These are phyloP conservation scores for Gobius niger DNA, from an alignment of 2,113 vertebrate species.

Conservation along the genomic window DNA sequence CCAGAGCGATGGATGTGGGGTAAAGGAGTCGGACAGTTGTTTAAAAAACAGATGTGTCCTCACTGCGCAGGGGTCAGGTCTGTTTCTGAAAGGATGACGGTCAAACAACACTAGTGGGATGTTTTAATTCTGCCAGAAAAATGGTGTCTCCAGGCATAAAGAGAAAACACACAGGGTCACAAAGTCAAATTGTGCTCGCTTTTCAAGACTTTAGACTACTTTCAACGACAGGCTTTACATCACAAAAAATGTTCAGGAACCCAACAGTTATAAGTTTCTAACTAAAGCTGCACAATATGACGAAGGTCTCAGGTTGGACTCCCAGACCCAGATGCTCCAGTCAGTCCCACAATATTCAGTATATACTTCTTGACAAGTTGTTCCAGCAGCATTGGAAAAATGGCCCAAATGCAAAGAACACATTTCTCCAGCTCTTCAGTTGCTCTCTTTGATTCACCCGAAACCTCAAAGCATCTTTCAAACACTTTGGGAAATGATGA, in stretches of 20 bases:
- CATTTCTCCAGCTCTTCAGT: neutral
- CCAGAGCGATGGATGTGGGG: neutral
- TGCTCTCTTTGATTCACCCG: neutral
- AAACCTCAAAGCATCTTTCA: neutral
- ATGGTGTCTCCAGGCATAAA: neutral
- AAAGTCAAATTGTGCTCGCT: neutral
- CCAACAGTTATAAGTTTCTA: too few relatives aligned
- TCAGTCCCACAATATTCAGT: too few relatives aligned
- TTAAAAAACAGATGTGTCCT: slow-evolving; percentile 11
- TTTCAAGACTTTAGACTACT: neutral
- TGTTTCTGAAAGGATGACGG: slow-evolving; percentile 5
- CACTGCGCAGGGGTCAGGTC: neutral
- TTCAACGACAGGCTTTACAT: neutral
- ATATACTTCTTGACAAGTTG: too few relatives aligned
- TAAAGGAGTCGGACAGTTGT: neutral
- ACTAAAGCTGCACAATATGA: too few relatives aligned
- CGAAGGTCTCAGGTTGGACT: too few relatives aligned
- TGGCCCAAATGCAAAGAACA: too few relatives aligned
- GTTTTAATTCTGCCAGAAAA: neutral
- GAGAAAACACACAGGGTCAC: neutral
- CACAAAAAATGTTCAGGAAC: too few relatives aligned
- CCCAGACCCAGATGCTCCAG: too few relatives aligned
- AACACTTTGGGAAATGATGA: neutral
- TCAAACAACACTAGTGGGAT: slow-evolving; percentile 1
- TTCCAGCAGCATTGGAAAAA: too few relatives aligned